Evolutionary conservation across 1,140 invertebrate genomes (phyloP).

Genomic region (Brachionus manjavacas): DNA sequence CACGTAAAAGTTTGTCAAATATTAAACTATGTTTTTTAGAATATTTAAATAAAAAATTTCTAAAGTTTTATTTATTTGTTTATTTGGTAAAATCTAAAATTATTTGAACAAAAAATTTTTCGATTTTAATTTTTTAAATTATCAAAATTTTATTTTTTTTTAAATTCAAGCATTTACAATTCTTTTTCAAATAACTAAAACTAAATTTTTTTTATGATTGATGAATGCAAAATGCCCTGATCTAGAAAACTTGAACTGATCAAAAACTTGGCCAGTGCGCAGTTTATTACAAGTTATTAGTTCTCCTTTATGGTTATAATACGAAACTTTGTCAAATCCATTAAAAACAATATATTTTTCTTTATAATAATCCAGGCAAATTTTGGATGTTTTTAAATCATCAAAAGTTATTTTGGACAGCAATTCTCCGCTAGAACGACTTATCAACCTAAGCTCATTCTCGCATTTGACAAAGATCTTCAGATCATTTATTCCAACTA

Average conservation of each 20-base stretch:
- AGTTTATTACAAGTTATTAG: background rate
- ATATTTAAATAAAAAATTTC: too few species aligned
- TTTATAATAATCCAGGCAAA: background rate
- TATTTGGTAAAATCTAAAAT: too few species aligned
- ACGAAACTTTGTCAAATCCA: background rate
- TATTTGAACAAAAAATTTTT: background rate
- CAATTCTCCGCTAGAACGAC: background rate
- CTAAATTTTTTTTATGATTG: background rate
- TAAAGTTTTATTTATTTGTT: too few species aligned
- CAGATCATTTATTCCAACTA: background rate
- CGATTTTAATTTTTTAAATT: background rate
- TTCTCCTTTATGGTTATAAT: background rate
- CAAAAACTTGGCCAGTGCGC: background rate
- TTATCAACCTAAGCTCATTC: background rate
- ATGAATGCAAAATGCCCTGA: conserved; percentile 3
- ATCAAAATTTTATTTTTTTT: background rate
- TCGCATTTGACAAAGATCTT: conserved; percentile 2
- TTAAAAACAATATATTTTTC: conserved; percentile 22
- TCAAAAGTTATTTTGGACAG: background rate
- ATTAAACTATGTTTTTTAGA: too few species aligned
- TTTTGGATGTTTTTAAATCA: background rate
- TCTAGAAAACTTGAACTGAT: background rate
- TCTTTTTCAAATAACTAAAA: background rate
- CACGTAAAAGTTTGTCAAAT: too few species aligned
- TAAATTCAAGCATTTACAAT: background rate